Evolutionary conservation across 1,140 invertebrate species (phyloP).

Genomic region (Pygmarrhopalites habei): DNA sequence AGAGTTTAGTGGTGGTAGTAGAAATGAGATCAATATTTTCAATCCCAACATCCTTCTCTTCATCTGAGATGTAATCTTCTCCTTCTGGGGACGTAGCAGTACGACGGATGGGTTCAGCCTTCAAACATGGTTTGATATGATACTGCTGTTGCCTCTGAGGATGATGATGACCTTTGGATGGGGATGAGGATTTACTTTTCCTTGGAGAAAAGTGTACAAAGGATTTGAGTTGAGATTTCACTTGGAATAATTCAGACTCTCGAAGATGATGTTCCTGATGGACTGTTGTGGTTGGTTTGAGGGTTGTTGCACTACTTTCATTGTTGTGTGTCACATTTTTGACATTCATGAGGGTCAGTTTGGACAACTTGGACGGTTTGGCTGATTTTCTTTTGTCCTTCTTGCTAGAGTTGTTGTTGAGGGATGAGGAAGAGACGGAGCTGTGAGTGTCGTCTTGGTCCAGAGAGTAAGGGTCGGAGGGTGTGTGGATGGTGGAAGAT

Average conservation of each 20-base stretch:
- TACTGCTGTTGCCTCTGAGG: too few relatives aligned
- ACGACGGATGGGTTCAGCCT: conserved; percentile 31
- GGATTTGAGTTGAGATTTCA: background rate
- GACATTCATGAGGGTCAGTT: conserved; percentile 15
- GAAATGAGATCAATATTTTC: background rate
- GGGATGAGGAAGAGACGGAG: too few relatives aligned
- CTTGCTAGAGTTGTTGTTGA: too few relatives aligned
- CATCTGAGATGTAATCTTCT: background rate
- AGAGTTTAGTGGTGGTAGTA: too few relatives aligned
- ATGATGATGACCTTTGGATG: background rate
- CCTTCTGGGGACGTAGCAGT: conserved; percentile 4
- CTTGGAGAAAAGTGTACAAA: background rate
- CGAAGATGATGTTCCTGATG: too few relatives aligned
- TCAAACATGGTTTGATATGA: conserved; percentile 37
- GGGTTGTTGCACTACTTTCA: background rate
- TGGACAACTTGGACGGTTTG: conserved; percentile 11
- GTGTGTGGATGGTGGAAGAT: background rate
- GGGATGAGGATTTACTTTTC: background rate
- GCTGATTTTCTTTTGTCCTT: conserved; percentile 19
- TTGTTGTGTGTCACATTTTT: background rate
- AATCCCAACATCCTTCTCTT: background rate
- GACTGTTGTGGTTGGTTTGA: background rate
- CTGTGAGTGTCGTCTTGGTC: too few relatives aligned
- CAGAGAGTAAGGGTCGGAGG: too few relatives aligned
- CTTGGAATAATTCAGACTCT: background rate